phyloP scores from a whole-genome alignment of 2,113 vertebrate genomes.

The Baryphthengus martii region DNA sequence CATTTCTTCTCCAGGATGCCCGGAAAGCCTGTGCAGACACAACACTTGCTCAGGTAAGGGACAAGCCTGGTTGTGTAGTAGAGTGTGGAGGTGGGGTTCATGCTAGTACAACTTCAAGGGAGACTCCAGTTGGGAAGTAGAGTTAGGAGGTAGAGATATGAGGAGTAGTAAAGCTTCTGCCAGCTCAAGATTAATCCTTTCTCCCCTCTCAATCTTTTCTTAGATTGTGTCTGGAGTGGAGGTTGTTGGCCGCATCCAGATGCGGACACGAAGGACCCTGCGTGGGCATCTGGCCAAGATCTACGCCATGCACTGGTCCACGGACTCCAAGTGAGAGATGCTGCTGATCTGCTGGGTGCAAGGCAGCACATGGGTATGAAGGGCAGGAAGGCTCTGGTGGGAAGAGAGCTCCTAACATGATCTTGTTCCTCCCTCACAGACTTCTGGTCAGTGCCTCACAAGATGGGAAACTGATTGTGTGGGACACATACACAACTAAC shows the following conservation, averaged over 20 bases:
- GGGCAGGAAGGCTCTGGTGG: background rate
- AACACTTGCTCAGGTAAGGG: conserved; percentile 83
- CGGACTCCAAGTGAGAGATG: conserved; percentile 85
- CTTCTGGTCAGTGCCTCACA: conserved; percentile 96
- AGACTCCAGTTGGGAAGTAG: background rate
- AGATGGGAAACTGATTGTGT: conserved; percentile 96
- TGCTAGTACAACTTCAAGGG: background rate
- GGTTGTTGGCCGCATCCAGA: conserved; percentile 85
- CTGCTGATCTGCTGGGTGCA: background rate
- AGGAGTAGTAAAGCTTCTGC: background rate
- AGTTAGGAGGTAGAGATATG: background rate
- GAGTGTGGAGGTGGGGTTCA: background rate
- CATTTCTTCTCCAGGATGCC: conserved; percentile 78
- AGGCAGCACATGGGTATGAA: background rate
- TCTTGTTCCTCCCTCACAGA: conserved; percentile 67
- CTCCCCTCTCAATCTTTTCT: background rate
- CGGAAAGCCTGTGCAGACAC: conserved; percentile 89
- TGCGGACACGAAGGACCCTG: conserved; percentile 90
- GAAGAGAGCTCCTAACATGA: background rate
- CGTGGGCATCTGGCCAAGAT: conserved; percentile 96
- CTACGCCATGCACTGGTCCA: conserved; percentile 96
- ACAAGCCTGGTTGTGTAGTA: background rate
- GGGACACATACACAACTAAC: conserved; percentile 95
- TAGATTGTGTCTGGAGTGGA: conserved; percentile 78
- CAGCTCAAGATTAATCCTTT: background rate